Base-by-base conservation (phyloP, 2,797 vertebrate species). In the Sebastes vulpes region DNA sequence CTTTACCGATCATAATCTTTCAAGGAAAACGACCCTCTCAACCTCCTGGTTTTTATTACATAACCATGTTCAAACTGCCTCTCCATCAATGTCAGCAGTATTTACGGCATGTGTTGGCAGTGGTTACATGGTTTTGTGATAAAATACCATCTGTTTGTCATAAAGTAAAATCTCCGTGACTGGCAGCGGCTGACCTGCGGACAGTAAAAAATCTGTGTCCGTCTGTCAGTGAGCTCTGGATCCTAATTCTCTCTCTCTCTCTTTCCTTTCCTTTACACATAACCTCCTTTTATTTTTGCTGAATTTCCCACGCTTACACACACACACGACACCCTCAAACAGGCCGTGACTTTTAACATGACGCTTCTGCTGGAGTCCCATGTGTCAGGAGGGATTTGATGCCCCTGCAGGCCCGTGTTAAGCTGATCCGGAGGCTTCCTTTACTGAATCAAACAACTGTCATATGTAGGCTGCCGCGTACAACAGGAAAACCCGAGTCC, bases 121-220 rank as follows among this genome's bases (percentile, higher is more conserved):
- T 1, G 20, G 56, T 70, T 66, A 29, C 52, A 25, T 18, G 76
- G 73, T 74, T 86, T 78, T 81, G 26, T 59, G 14, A 61, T 67
- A 59, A 78, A 79, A 80, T 70, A 54, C 79, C 89, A 90, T 90
- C 85, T 90, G 86, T 81, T 82, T 78, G 53, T 83, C 65, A 84
- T 77, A 21, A 86, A 75, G 52, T 80, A 63, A 63, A 81, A 84
- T 84, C 67, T 75, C 64, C 6, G 12, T 81, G 79, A 79, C 54
- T 69, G 83, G 61, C 71, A 83, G 68, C 21, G 10, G 29, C 29
- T 29, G 63, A 87, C 74, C 70, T 32, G 59, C 3, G 1, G 71
- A 63, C 71, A 63, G 53, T 58, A 59, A 59, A 82, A 32, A 68
- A 38, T 58, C 66, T 48, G 50, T 50, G 20, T 50, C 70, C 46